A percentile compares a stretch with the other conserved stretches of the same genome.
Evolutionary conservation across 2,113 vertebrate genomes (phyloP).

Genomic region (Stomatorhinus ivindoensis): DNA sequence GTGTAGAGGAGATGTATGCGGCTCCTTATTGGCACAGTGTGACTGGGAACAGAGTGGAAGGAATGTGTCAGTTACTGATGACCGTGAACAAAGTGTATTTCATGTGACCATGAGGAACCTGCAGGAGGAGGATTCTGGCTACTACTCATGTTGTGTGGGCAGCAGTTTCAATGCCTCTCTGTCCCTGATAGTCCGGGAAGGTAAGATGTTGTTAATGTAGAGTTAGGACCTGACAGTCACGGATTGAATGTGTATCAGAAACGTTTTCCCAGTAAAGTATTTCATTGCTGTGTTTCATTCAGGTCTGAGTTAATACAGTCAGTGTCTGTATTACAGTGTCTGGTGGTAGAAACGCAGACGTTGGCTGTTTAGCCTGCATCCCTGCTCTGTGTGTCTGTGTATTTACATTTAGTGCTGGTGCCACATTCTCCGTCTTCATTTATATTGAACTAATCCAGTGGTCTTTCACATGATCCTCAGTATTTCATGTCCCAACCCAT

Average conservation of each 20-base stretch:
- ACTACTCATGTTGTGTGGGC: constrained; percentile 9
- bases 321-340: not conserved
- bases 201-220: not conserved
- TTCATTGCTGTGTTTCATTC: not conserved
- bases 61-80: constrained; percentile 15
- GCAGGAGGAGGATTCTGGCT: not conserved
- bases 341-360: not conserved
- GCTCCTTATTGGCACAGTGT: not conserved
- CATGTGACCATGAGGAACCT: constrained; percentile 8
- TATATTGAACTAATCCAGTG: not conserved
- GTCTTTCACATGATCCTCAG: not conserved
- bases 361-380: not conserved
- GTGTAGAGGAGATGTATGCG: constrained; percentile 13
- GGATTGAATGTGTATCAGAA: not conserved
- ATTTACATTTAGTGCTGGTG: not conserved
- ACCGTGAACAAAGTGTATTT: constrained; percentile 13
- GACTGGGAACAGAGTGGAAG: not conserved
- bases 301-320: not conserved
- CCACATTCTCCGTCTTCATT: not conserved
- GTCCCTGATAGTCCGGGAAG: not conserved
- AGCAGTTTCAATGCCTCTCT: no score
- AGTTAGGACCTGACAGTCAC: not conserved
- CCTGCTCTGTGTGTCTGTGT: not conserved
- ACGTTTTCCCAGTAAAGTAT: not conserved
- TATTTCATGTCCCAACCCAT: not conserved